Evolutionary conservation across 2,113 vertebrate species (phyloP).

Genomic region (Hippopotamus amphibius): DNA sequence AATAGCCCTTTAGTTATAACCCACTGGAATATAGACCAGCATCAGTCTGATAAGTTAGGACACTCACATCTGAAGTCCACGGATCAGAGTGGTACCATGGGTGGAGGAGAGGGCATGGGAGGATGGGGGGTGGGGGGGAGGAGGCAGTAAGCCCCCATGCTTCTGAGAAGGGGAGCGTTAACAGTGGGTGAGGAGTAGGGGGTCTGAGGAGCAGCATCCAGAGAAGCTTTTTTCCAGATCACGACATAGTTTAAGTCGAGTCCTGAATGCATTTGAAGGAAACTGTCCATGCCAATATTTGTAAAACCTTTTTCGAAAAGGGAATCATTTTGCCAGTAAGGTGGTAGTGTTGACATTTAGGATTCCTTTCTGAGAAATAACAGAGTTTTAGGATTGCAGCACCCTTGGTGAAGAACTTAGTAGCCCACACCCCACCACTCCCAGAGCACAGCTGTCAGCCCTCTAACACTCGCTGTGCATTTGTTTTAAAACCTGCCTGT

Average conservation of each 20-base stretch:
- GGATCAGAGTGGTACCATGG: background rate
- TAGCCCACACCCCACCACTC: rapidly evolving
- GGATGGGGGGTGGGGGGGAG: no score
- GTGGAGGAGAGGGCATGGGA: rapidly evolving
- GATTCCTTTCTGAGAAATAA: background rate
- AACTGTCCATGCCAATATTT: background rate
- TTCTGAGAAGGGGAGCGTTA: background rate
- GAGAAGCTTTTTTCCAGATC: background rate
- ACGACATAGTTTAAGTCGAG: background rate
- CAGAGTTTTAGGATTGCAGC: background rate
- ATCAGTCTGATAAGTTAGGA: background rate
- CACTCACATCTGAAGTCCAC: background rate
- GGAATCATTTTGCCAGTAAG: background rate
- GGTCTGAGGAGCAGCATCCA: background rate
- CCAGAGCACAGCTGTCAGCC: rapidly evolving
- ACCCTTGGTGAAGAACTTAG: background rate
- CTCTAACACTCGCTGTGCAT: background rate
- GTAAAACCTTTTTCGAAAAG: background rate
- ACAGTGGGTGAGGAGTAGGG: background rate
- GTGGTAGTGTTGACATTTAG: background rate
- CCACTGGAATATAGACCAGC: background rate
- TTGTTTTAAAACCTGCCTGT: background rate
- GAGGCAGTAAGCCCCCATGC: no score
- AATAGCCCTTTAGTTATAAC: background rate
- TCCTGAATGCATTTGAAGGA: background rate